Percentiles rank a stretch among this genome's conserved stretches.
These are phyloP conservation scores for Aquatica leii DNA, from an alignment of 2,888 invertebrate genomes.

Conservation along the genomic window DNA sequence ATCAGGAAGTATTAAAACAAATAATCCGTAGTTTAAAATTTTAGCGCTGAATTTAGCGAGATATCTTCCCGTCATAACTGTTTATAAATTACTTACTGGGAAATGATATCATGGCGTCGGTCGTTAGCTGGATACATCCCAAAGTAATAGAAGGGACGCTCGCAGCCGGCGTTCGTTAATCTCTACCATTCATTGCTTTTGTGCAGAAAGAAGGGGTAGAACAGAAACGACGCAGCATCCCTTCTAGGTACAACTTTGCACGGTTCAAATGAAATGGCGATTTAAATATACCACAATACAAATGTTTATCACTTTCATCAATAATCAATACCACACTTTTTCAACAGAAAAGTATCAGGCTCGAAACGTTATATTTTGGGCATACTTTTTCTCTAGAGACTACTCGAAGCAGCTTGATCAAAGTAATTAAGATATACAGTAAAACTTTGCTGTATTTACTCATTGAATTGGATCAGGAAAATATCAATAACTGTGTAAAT, in stretches of 20 bases:
- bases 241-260: slow-evolving; percentile 18
- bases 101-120: slow-evolving; percentile 39
- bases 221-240: slow-evolving; percentile 24
- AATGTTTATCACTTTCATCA: too few species aligned
- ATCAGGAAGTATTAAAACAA: not conserved
- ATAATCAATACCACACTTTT: too few species aligned
- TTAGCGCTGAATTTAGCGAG: not conserved
- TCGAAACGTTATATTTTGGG: too few species aligned
- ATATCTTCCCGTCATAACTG: slow-evolving; percentile 7
- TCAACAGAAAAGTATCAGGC: too few species aligned
- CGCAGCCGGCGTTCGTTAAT: slow-evolving; percentile 27
- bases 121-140: slow-evolving; percentile 32
- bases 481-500: too few species aligned
- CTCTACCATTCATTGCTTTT: slow-evolving; percentile 27
- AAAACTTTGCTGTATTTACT: too few species aligned
- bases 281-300: slow-evolving; percentile 12
- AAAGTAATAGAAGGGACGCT: slow-evolving; percentile 34
- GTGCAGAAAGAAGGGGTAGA: slow-evolving; percentile 37
- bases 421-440: too few species aligned
- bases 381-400: too few species aligned
- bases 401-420: too few species aligned
- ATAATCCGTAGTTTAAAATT: slow-evolving; percentile 1
- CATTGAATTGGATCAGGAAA: too few species aligned
- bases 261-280: not conserved
- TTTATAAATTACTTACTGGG: slow-evolving; percentile 23